Conservation (phyloP, 1,140 invertebrate species). For the Drosophila sulfurigaster region DNA sequence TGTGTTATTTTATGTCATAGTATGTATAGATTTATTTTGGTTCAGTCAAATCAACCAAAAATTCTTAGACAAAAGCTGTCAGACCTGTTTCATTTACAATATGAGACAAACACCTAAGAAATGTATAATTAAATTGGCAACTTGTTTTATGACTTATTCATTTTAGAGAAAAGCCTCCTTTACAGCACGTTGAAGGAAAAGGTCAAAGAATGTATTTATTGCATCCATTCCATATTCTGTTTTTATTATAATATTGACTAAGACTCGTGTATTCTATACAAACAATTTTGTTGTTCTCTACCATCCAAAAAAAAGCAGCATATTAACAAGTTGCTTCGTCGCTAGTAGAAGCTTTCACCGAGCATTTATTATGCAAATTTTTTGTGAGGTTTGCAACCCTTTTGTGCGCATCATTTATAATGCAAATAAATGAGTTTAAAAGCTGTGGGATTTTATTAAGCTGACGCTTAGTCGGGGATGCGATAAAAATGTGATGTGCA, state of each 20-base stretch:
- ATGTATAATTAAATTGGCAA: conserved; percentile 67
- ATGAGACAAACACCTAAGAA: conserved; percentile 26
- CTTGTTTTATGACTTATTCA: conserved; percentile 56
- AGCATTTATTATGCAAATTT: conserved; percentile 49
- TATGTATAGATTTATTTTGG: conserved; percentile 29
- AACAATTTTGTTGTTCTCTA: too few species aligned
- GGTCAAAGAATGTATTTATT: too few species aligned
- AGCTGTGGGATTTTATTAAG: conserved; percentile 20
- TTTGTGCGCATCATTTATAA: conserved; percentile 40
- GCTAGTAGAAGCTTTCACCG: neutral
- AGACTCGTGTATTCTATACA: too few species aligned
- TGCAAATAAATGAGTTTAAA: conserved; percentile 35
- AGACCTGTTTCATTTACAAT: conserved; percentile 53
- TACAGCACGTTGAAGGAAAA: too few species aligned
- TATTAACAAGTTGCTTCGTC: neutral
- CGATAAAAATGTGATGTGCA: neutral
- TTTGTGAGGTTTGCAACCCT: conserved; percentile 20
- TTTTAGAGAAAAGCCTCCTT: too few species aligned
- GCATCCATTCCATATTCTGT: too few species aligned
- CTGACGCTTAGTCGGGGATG: neutral
- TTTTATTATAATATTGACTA: too few species aligned
- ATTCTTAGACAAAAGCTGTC: conserved; percentile 61
- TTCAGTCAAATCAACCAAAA: conserved; percentile 17
- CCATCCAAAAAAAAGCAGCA: too few species aligned
- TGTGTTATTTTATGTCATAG: conserved; percentile 4